Percentiles rank a stretch among this genome's conserved stretches.
Evolutionary conservation across 2,797 vertebrate species (phyloP).

Genomic region (Tragopan temminckii): DNA sequence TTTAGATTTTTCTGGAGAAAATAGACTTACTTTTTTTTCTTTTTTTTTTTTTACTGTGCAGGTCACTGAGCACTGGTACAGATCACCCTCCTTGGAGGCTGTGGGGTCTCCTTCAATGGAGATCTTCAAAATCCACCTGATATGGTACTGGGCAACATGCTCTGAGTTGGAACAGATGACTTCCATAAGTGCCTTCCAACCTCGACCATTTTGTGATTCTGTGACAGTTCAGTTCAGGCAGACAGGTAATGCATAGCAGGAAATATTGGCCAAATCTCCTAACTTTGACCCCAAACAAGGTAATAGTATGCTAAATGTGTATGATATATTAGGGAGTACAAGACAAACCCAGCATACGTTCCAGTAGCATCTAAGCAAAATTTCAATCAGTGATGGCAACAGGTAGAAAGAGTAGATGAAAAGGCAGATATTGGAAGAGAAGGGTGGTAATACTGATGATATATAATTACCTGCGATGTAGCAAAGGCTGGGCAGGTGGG

Average conservation of each 20-base stretch:
- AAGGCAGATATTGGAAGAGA: conserved; percentile 13
- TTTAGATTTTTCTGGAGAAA: neutral
- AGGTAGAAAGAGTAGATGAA: conserved; percentile 43
- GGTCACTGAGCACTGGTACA: neutral
- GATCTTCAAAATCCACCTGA: neutral
- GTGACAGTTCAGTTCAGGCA: neutral
- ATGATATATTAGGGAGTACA: neutral
- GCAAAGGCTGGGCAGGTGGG: conserved; percentile 54
- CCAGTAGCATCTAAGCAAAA: conserved; percentile 23
- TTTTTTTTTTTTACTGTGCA: neutral
- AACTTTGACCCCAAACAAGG: neutral
- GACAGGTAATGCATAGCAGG: accelerated
- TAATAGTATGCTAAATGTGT: neutral
- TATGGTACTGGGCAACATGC: neutral
- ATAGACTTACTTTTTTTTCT: neutral
- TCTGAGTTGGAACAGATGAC: neutral
- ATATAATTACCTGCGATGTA: conserved; percentile 62
- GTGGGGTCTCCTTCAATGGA: neutral
- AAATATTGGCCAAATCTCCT: neutral
- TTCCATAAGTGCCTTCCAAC: neutral
- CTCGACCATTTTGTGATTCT: neutral
- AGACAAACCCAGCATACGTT: conserved; percentile 34
- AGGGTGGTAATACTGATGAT: conserved; percentile 49
- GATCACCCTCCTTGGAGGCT: neutral
- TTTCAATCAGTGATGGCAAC: conserved; percentile 33